A percentile compares a stretch with the other conserved stretches of the same genome.
phyloP scores from a whole-genome alignment of 2,888 invertebrate species.

The Aquatica leii region DNA sequence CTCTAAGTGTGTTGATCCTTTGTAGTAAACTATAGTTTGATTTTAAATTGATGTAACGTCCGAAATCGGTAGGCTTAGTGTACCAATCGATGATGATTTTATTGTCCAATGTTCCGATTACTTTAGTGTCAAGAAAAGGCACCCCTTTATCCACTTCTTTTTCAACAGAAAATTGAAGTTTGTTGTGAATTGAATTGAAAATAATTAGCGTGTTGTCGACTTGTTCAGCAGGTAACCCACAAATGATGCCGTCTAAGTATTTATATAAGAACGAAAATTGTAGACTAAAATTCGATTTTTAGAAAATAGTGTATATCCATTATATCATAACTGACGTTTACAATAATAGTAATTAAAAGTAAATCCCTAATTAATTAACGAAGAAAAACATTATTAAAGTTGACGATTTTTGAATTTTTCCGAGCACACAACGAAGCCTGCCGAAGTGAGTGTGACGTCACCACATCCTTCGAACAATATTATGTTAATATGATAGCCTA shows the following conservation, averaged over 20 bases:
- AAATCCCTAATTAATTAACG: too few relatives aligned
- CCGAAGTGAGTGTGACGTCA: too few relatives aligned
- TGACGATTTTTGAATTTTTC: too few relatives aligned
- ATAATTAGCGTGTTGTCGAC: too few relatives aligned
- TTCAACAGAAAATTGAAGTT: slow-evolving; percentile 1
- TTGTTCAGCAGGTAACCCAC: neutral
- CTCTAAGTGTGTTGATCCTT: neutral
- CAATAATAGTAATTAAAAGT: too few relatives aligned
- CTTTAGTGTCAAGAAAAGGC: neutral
- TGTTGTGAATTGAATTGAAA: neutral
- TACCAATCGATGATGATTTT: neutral
- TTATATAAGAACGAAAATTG: neutral
- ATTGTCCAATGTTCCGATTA: neutral
- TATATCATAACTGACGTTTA: too few relatives aligned
- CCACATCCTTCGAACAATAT: too few relatives aligned
- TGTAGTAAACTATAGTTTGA: neutral
- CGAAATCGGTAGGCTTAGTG: neutral
- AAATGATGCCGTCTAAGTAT: neutral
- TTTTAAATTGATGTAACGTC: slow-evolving; percentile 4
- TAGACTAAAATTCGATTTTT: neutral
- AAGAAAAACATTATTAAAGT: too few relatives aligned
- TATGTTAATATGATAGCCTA: too few relatives aligned
- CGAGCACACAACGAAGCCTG: too few relatives aligned
- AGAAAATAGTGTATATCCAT: too few relatives aligned
- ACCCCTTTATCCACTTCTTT: neutral